Evolutionary conservation across 2,888 invertebrate species (phyloP), one percentile per base, ranked within the genome.

Genomic region (Scaptomyza tumidula): DNA sequence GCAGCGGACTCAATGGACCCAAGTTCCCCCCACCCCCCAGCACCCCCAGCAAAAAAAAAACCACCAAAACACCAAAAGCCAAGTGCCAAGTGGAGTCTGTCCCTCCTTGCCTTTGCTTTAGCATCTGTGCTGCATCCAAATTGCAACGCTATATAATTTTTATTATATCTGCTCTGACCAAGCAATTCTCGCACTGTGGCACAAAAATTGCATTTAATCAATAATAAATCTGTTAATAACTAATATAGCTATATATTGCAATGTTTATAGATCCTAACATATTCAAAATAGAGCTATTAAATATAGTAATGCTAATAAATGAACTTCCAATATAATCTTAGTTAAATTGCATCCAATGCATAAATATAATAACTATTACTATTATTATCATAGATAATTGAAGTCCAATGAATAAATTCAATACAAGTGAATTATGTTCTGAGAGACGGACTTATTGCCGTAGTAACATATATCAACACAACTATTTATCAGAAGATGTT

Each of bases 71-170:
- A 24, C 24, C 24, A 69, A 59, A 69, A 59, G 69, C 75, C 69
- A 70, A 71, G 70, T 75, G 78, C 75, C 65, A 55, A 46, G 13
- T 52, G 52, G 0, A 48, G 49, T 14, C 49, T 24, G 10, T 7
- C 0, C 45, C 41, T 11, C 52, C 11, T 3, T 19, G 13, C 37
- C 27, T 14, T 31, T 44, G 44, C 48, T n/a, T 9, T 43, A 31
- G 29, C 11, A 39, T 39, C 43, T 41, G 49, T 37, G 46, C 37
- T 6, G 71, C 83, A 60, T 44, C 60, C 71, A 88, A 89, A 89
- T 83, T 88, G 89, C 88, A 83, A 48, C 71, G 85, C 82, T 77
- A 71, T 77, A 79, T 81, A 84, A 89, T 78, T 85, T 87, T 88
- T 86, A 86, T 86, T 79, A 74, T 78, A 75, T 73, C 73, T 60